Evolutionary conservation across 1,140 invertebrate genomes (phyloP).

Genomic region (Pseudomyrmex gracilis): DNA sequence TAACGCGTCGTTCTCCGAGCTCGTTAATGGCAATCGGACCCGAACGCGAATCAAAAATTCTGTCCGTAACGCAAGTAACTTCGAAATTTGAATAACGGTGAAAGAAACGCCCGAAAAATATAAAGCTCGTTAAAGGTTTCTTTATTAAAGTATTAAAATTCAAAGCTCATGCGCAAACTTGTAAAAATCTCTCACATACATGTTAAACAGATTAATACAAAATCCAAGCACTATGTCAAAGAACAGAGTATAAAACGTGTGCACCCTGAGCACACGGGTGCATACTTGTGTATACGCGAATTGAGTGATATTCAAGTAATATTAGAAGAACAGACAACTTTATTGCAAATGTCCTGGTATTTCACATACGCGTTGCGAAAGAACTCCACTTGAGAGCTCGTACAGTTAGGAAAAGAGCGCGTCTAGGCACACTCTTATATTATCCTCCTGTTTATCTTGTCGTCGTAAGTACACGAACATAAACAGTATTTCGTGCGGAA

Average conservation of each 20-base stretch:
- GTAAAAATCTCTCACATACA: no score
- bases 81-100: background rate
- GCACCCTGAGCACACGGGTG: background rate
- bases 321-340: background rate
- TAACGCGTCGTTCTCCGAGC: background rate
- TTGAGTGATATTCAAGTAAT: background rate
- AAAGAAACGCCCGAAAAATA: background rate
- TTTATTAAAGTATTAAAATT: background rate
- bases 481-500: constrained; percentile 36
- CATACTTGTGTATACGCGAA: background rate
- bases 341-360: background rate
- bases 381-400: background rate
- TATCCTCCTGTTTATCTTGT: constrained; percentile 29
- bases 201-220: no score
- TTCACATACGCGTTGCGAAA: background rate
- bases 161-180: background rate
- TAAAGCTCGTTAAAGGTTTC: background rate
- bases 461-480: constrained; percentile 37
- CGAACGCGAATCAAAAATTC: background rate
- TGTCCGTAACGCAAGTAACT: background rate
- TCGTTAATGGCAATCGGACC: constrained; percentile 10
- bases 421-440: constrained; percentile 17
- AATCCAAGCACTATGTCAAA: no score
- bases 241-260: background rate
- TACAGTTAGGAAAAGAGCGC: background rate